Conservation (phyloP, 2,797 vertebrate genomes). For the Tapirus indicus region DNA sequence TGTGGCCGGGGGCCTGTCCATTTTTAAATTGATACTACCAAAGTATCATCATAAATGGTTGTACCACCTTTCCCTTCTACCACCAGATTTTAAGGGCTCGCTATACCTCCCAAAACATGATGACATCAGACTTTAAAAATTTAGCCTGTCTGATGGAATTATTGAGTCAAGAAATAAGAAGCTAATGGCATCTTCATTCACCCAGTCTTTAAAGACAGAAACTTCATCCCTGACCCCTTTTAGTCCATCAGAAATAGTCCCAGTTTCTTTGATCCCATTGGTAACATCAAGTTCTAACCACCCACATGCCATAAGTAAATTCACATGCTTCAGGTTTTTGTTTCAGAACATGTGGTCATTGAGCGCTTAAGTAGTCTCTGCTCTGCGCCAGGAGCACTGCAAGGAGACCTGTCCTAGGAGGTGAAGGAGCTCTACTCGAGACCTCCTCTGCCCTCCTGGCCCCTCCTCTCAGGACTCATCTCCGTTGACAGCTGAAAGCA, state of each 20-base stretch:
- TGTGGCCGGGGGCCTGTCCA: not conserved
- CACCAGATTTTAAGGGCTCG: not conserved
- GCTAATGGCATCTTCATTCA: not conserved
- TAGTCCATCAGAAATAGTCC: not conserved
- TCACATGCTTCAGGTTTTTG: not conserved
- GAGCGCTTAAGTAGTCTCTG: not conserved
- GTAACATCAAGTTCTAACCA: not conserved
- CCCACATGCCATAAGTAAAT: not conserved
- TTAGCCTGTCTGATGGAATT: not conserved
- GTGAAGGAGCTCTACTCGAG: not conserved
- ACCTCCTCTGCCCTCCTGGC: not conserved
- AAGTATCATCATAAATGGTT: not conserved
- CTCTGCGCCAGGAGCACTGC: not conserved
- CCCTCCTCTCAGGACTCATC: not conserved
- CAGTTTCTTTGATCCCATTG: not conserved
- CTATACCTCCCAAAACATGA: not conserved
- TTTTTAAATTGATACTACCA: not conserved
- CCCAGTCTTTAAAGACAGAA: not conserved
- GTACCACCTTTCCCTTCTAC: not conserved
- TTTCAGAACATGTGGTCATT: slow-evolving; percentile 31
- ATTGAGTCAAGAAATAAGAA: not conserved
- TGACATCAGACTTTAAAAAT: not conserved
- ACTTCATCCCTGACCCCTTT: not conserved
- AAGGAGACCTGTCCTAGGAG: not conserved
- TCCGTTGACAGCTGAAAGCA: not conserved